Evolutionary conservation across 2,888 invertebrate genomes (phyloP), one percentile per base, ranked within the genome.

Genomic region (Ectropis crepuscularia): DNA sequence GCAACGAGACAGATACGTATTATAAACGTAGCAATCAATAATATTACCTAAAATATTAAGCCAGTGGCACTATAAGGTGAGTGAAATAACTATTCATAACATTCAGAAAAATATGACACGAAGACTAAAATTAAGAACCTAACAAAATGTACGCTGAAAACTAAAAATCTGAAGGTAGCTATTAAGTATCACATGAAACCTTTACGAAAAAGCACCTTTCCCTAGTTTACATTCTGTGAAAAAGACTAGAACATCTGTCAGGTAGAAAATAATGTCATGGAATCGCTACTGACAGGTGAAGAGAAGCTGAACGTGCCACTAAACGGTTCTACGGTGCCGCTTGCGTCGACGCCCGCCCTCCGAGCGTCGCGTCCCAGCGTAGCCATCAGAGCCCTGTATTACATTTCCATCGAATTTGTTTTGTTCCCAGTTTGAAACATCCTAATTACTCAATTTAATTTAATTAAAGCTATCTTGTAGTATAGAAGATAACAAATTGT

Each of bases 51-150:
- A 74, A 73, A 78, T 75, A 83, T 78, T 80, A 87, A 88, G 91
- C 91, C 90, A 90, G 90, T 88, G 90, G 90, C 90, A 89, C 90
- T 85, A 84, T 78, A 75, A 85, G 84, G 84, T 86, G 88, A 89
- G 88, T 86, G 83, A 80, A 82, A 80, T 80, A 78, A 79, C 80
- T 76, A 69, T 66, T 60, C 65, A 70, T 64, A 64, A 64, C 61
- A 71, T 72, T 79, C 80, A 86, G 85, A 82, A 82, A 87, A 87
- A 89, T 92, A 92, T 92, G 92, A 92, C 92, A 92, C 92, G 83
- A 88, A 87, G 84, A 82, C 84, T 86, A 86, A 83, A 83, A 78
- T 81, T 81, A 79, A 83, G 75, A 79, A 72, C 78, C 71, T 81
- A 76, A 68, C 51, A 65, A 69, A 79, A 75, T 77, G 79, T 73